phyloP scores from a whole-genome alignment of 2,797 vertebrate genomes.

The Amphiprion clarkii region DNA sequence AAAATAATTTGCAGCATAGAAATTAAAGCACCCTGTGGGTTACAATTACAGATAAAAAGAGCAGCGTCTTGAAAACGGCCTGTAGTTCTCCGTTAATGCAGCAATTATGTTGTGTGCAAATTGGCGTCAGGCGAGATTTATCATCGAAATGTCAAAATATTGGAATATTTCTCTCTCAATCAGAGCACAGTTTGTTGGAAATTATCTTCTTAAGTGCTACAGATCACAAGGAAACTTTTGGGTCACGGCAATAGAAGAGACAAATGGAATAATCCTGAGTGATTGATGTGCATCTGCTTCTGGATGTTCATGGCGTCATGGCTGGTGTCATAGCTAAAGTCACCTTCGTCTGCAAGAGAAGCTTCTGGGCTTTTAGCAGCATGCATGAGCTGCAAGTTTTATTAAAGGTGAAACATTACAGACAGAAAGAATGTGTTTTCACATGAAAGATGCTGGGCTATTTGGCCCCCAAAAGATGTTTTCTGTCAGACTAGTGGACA shows the following conservation, averaged over 20 bases:
- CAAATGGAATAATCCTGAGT: conserved; percentile 17
- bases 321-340: background rate
- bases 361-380: background rate
- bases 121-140: background rate
- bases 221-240: background rate
- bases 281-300: conserved; percentile 13
- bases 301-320: background rate
- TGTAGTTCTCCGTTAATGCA: background rate
- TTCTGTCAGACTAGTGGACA: too few species aligned
- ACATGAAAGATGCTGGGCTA: too few species aligned
- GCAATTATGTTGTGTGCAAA: background rate
- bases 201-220: conserved; percentile 1
- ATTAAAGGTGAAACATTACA: too few species aligned
- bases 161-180: background rate
- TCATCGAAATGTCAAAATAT: background rate
- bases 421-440: too few species aligned
- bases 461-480: too few species aligned
- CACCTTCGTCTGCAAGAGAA: background rate
- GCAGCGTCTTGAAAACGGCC: conserved; percentile 4
- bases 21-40: conserved; percentile 8
- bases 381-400: background rate
- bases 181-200: conserved; percentile 1
- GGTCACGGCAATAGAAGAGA: conserved; percentile 2
- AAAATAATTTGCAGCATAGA: conserved; percentile 19
- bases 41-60: conserved; percentile 23